Percentiles rank a stretch among this genome's conserved stretches.
Conservation (phyloP, 2,797 vertebrate genomes). For the Poliocrania exsul region DNA sequence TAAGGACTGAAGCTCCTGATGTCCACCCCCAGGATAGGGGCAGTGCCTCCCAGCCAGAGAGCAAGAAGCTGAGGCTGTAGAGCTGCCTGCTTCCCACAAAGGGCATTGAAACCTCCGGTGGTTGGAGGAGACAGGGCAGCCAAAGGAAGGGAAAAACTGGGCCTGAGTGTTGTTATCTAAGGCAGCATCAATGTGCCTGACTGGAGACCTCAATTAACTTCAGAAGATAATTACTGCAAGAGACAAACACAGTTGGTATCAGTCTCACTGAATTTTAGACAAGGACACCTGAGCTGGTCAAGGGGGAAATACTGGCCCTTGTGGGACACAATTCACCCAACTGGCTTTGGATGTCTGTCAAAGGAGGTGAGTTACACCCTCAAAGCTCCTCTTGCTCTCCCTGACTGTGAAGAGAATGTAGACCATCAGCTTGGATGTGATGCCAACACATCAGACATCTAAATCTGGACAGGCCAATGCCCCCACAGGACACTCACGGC, state of each 20-base stretch:
- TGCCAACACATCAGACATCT: not conserved
- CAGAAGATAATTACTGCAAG: not conserved
- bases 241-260: not conserved
- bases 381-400: not conserved
- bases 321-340: not conserved
- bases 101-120: not conserved
- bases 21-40: not conserved
- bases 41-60: not conserved
- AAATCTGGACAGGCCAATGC: fast-evolving
- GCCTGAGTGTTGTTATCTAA: not conserved
- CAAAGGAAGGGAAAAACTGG: not conserved
- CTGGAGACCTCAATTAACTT: not conserved
- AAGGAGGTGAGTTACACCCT: not conserved
- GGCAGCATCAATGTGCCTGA: not conserved
- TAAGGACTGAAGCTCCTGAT: not conserved
- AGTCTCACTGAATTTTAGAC: not conserved
- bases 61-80: not conserved
- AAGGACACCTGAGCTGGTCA: not conserved
- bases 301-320: not conserved
- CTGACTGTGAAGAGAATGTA: fast-evolving
- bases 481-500: constrained; percentile 83
- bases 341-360: fast-evolving
- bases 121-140: not conserved
- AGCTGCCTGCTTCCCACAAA: not conserved
- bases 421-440: not conserved